These are phyloP conservation scores for Chondrilla cf. caribensis DNA, from an alignment of 37 sponge, comb jelly and placozoan species.

Conservation along the genomic window DNA sequence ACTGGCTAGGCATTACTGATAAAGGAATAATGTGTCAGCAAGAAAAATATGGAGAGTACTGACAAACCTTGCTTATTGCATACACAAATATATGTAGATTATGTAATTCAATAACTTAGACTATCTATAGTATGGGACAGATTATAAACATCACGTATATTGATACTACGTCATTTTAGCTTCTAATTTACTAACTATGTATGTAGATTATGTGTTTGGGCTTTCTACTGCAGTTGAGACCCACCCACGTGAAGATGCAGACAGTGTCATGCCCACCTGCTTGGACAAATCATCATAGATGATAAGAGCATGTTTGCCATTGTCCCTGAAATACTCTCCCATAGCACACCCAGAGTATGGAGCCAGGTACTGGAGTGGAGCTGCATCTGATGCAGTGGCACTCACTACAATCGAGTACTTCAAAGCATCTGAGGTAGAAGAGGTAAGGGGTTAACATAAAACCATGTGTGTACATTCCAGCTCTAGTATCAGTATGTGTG, in stretches of 20 bases:
- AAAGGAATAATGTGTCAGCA: no score
- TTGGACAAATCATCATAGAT: constrained; percentile 99
- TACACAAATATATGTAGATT: background rate
- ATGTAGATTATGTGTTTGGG: no score
- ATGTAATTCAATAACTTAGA: no score
- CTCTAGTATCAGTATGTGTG: background rate
- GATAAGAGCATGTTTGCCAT: constrained; percentile 97
- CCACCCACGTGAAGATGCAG: background rate
- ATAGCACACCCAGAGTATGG: constrained; percentile 98
- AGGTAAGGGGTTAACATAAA: background rate
- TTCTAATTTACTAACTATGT: no score
- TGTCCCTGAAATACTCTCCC: constrained; percentile 99
- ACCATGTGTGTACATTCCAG: background rate
- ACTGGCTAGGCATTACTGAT: no score
- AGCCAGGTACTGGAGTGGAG: constrained; percentile 97
- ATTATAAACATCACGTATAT: no score
- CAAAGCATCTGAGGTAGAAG: constrained; percentile 72
- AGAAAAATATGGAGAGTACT: no score
- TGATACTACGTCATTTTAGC: no score
- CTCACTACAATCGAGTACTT: constrained; percentile 96
- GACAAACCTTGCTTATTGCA: no score
- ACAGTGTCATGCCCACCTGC: constrained; percentile 52
- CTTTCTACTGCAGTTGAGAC: background rate
- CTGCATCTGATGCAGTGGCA: constrained; percentile 99
- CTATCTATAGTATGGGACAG: no score